These are phyloP conservation scores for Muschampia plurimacula DNA, from an alignment of 2,888 invertebrate species.

Conservation along the genomic window DNA sequence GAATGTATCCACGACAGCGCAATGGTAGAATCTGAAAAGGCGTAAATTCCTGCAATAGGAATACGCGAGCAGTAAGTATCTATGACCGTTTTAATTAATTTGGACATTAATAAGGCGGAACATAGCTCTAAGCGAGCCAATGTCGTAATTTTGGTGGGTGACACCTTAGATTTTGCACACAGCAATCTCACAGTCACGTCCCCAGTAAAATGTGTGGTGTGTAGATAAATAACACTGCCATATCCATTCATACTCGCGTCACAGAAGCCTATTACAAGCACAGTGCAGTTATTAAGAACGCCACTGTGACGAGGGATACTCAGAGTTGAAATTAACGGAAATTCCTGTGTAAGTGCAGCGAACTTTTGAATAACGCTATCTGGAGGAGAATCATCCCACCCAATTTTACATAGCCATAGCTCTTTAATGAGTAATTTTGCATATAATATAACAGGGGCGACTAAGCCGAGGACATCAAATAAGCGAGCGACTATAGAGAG, in stretches of 20 bases:
- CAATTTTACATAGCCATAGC: not conserved
- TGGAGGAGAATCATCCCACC: conserved; percentile 6
- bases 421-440: not conserved
- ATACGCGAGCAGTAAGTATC: not conserved
- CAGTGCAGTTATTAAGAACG: not conserved
- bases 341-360: not conserved
- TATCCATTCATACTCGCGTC: not conserved
- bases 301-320: not conserved
- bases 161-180: not conserved
- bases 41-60: conserved; percentile 1
- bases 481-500: not conserved
- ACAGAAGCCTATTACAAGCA: not conserved
- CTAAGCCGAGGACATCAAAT: not conserved
- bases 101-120: not conserved
- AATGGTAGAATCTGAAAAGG: not conserved
- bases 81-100: not conserved
- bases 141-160: not conserved
- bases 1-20: not conserved
- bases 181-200: not conserved
- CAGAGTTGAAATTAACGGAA: not conserved
- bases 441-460: not conserved
- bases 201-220: not conserved
- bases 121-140: not conserved
- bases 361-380: not conserved
- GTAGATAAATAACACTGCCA: not conserved